phyloP scores from a whole-genome alignment of 1,140 invertebrate species.

The Plodia interpunctella region DNA sequence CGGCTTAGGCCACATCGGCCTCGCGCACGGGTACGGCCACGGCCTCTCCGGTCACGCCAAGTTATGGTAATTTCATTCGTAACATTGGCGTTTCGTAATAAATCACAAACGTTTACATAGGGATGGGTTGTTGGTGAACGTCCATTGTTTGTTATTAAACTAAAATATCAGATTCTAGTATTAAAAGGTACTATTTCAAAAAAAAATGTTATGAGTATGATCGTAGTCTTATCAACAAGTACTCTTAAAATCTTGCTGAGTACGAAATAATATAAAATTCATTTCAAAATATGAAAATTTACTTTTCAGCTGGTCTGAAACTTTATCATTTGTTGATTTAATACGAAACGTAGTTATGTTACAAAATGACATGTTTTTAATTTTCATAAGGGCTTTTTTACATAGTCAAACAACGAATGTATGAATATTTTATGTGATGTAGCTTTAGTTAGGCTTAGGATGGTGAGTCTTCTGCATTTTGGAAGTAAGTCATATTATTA shows the following conservation, averaged over 20 bases:
- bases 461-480: conserved; percentile 10
- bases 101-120: not conserved
- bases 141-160: no score
- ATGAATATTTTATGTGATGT: conserved; percentile 44
- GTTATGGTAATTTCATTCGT: conserved; percentile 24
- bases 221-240: no score
- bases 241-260: no score
- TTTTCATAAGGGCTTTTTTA: conserved; percentile 40
- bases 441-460: conserved; percentile 34
- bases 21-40: conserved; percentile 16
- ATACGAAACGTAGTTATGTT: conserved; percentile 23
- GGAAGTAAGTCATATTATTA: conserved; percentile 15
- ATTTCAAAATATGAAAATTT: no score
- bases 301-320: no score
- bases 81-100: conserved; percentile 15
- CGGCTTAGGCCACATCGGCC: conserved; percentile 16
- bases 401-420: conserved; percentile 40
- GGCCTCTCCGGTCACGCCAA: conserved; percentile 23
- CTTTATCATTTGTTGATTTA: not conserved
- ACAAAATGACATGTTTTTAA: conserved; percentile 24
- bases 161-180: no score
- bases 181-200: no score
- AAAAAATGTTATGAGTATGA: no score
- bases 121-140: no score
- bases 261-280: no score